Base-by-base conservation (phyloP, 2,113 vertebrate species). In the Lophura nycthemera region DNA sequence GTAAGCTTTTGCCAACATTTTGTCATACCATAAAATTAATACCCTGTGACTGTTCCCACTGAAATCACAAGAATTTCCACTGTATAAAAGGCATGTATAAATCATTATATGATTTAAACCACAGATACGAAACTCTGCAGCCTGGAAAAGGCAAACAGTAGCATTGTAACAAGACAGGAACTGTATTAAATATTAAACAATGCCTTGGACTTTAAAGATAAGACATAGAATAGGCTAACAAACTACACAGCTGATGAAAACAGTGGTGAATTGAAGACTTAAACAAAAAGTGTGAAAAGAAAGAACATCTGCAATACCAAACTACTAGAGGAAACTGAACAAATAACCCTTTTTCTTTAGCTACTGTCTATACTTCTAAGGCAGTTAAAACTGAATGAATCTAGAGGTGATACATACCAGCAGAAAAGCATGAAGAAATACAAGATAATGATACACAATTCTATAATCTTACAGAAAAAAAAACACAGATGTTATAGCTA, bases 251-350 rank as follows among this genome's bases (percentile, higher is more conserved):
- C 85, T 91, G 93, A 93, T 92, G 88, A 93, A 95, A 95, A 96
- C 91, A 95, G 92, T 59, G 81, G 59, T 83, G 85, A 93, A 95
- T 94, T 84, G 77, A 93, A 90, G 76, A 94, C 80, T 88, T 76
- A 83, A 95, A 95, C 92, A 96, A 95, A 94, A 88, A 90, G 27
- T 40, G 8, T 76, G 30, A 88, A 95, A 94, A 95, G 94, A 91
- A 96, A 97, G 76, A 95, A 93, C 95, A 97, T 95, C 93, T 96
- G 95, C 90, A 95, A 90, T 94, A 84, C 54, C 94, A 79, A 88
- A 90, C 86, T 90, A 69, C 72, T 79, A 48, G 48, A 93, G 86
- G 88, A 97, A 96, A 91, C 83, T 64, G 65, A 54, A 90, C 79
- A 96, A 97, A 92, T 92, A 95, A 48, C 47, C 52, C 67, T 77